Evolutionary conservation across 2,888 invertebrate genomes (phyloP), one percentile per base, ranked within the genome.

Genomic region (Yponomeuta evonymella): DNA sequence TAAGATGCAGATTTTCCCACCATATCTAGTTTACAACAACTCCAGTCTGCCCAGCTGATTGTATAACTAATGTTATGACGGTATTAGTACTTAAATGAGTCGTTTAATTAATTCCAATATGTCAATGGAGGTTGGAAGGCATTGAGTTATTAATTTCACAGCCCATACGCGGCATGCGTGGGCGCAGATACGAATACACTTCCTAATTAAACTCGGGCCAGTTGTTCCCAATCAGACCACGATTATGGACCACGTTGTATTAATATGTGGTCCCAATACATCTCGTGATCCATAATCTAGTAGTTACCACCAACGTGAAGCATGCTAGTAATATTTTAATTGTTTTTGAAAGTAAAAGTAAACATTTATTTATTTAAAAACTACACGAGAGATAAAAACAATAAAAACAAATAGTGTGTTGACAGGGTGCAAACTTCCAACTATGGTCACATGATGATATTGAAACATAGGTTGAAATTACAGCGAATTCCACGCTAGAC

Each of bases 131-230:
- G 51, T 58, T 58, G 51, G 12, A 58, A 58, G 51, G 68, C 76
- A 80, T 80, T 77, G 79, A 79, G 75, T 83, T 88, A 89, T 87
- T 88, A 87, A 88, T 89, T 89, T 89, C 85, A 80, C 83, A 79
- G 75, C 73, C 85, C 85, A 79, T 87, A 83, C 80, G 81, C 76
- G 58, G 70, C 51, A 67, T 69, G 85, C 83, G 90, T 88, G 81
- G 89, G 90, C 78, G 78, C 75, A 74, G 71, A 78, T 76, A 77
- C 36, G 51, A 58, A 9, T 15, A 63, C 81, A 83, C 86, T 88
- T 86, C 87, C 88, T 89, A 89, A 89, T 89, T 84, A 84, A 81
- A 77, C 80, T 15, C 43, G 1, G 51, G 8, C 15, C 12, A 5
- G 12, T 58, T 79, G 76, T 78, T 79, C 78, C 76, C 77, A 78